Percentiles rank a stretch among this genome's conserved stretches.
Evolutionary conservation across 2,113 vertebrate genomes (phyloP).

Genomic region (Macaca mulatta): DNA sequence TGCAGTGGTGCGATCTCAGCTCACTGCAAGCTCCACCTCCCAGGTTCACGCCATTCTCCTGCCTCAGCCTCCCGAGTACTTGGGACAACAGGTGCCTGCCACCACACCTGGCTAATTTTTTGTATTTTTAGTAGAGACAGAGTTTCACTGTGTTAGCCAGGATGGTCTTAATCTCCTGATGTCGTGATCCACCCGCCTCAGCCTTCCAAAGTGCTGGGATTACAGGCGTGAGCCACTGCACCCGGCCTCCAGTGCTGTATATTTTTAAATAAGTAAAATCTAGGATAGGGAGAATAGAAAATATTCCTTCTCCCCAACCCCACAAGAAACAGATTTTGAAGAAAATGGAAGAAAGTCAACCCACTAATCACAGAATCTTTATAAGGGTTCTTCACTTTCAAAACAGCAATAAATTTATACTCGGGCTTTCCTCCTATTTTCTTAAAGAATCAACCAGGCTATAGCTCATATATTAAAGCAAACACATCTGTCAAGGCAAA

Average conservation of each 20-base stretch:
- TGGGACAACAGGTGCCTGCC: too few species aligned
- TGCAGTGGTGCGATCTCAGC: too few species aligned
- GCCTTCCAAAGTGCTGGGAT: too few species aligned
- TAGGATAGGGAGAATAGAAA: background rate
- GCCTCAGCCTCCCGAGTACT: too few species aligned
- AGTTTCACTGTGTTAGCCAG: too few species aligned
- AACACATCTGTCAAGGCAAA: background rate
- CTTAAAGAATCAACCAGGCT: background rate
- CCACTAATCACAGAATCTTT: background rate
- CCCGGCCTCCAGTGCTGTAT: background rate
- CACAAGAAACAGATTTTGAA: constrained; percentile 9
- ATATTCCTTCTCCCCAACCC: background rate
- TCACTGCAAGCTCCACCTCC: too few species aligned
- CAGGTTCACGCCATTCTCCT: too few species aligned
- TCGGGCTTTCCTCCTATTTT: background rate
- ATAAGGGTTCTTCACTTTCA: background rate
- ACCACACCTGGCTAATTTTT: too few species aligned
- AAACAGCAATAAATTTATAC: background rate
- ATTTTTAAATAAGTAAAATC: background rate
- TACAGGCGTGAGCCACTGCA: too few species aligned
- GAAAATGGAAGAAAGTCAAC: background rate
- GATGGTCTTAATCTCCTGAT: too few species aligned
- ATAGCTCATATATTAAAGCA: background rate
- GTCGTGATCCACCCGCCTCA: too few species aligned
- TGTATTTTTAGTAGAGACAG: too few species aligned